Conservation (phyloP, 2,797 vertebrate genomes). For the Eulemur rubriventer region DNA sequence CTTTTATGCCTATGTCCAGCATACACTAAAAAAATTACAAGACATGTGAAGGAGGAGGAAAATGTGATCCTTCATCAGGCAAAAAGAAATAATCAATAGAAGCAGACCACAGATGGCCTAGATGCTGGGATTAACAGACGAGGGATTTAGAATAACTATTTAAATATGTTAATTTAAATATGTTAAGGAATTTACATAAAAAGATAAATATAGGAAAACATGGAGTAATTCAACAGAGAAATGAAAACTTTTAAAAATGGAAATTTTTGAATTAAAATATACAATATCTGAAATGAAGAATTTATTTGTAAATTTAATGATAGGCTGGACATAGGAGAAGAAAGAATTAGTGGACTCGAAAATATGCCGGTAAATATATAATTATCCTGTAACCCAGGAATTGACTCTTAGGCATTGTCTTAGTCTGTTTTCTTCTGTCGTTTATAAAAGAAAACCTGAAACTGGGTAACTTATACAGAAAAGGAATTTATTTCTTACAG, state of each 20-base stretch:
- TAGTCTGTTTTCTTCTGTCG: neutral
- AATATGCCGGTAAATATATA: neutral
- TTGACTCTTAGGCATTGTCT: neutral
- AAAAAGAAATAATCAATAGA: neutral
- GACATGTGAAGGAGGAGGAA: neutral
- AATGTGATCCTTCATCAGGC: neutral
- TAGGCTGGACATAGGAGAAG: neutral
- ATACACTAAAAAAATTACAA: neutral
- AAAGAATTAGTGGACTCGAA: neutral
- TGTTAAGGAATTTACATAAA: neutral
- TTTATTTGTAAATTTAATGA: neutral
- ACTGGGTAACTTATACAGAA: neutral
- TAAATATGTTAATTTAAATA: neutral
- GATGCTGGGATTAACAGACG: neutral
- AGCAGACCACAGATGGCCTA: neutral
- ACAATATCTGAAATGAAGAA: neutral
- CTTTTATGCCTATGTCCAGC: neutral
- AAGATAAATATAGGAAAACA: neutral
- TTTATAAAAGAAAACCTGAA: neutral
- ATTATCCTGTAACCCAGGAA: neutral
- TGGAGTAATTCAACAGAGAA: neutral
- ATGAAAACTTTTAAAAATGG: neutral
- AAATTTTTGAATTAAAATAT: neutral
- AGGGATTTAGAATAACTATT: neutral
- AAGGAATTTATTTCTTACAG: neutral